These are phyloP conservation scores for Podargus strigoides DNA, from an alignment of 2,797 vertebrate genomes.

Conservation along the genomic window DNA sequence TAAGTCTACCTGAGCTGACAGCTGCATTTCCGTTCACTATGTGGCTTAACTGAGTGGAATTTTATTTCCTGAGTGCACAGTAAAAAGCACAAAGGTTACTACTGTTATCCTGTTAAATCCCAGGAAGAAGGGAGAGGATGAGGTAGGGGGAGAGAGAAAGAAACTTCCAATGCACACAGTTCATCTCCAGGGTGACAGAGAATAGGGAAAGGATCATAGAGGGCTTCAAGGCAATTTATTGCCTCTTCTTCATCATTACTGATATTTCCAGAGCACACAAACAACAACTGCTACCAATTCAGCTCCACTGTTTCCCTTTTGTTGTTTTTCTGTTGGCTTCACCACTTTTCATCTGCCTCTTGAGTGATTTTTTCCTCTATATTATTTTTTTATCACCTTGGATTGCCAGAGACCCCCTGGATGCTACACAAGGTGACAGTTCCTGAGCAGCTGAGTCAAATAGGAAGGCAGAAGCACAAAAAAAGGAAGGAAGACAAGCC, in stretches of 20 bases:
- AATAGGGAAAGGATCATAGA: slow-evolving; percentile 11
- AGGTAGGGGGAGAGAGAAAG: neutral
- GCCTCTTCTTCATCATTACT: neutral
- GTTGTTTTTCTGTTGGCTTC: neutral
- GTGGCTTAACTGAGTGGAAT: slow-evolving; percentile 48
- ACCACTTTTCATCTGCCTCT: neutral
- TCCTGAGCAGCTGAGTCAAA: neutral
- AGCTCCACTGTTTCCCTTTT: neutral
- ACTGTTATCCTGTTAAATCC: slow-evolving; percentile 57
- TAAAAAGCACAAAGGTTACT: slow-evolving; percentile 61
- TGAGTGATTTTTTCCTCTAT: neutral
- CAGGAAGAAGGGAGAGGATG: neutral
- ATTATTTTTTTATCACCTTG: slow-evolving; percentile 20
- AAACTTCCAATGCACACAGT: neutral
- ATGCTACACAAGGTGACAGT: neutral
- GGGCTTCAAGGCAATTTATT: slow-evolving; percentile 45
- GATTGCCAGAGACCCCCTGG: neutral
- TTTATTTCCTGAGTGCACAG: slow-evolving; percentile 54
- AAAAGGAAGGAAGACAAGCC: neutral
- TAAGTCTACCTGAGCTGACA: neutral
- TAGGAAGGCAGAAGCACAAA: neutral
- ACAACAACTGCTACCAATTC: neutral
- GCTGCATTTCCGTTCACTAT: slow-evolving; percentile 7
- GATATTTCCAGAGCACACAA: slow-evolving; percentile 18
- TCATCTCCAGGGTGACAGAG: slow-evolving; percentile 27